Percentiles rank a stretch among this genome's conserved stretches.
phyloP scores from a whole-genome alignment of 2,888 invertebrate species.

The Globia sparganii region DNA sequence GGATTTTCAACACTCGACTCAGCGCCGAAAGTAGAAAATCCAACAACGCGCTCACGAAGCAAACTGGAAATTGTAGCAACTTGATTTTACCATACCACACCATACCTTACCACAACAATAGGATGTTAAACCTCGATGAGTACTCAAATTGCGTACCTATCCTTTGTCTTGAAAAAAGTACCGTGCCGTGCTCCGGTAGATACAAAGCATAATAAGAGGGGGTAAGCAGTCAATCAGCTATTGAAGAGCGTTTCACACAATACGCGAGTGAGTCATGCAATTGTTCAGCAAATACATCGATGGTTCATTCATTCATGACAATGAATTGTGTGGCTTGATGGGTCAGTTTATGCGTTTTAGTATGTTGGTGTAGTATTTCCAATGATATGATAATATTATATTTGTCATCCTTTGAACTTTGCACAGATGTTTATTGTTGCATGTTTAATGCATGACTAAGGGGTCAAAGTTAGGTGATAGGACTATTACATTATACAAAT shows the following conservation, averaged over 20 bases:
- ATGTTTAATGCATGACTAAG: conserved; percentile 4
- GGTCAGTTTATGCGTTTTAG: conserved; percentile 19
- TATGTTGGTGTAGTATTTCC: conserved; percentile 11
- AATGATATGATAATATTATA: conserved; percentile 16
- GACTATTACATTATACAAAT: background rate
- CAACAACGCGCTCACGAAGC: background rate
- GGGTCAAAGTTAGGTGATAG: conserved; percentile 15
- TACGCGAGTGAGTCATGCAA: conserved; percentile 50
- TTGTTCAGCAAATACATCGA: conserved; percentile 51
- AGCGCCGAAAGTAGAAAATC: background rate
- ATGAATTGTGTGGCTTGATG: conserved; percentile 24
- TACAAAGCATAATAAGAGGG: conserved; percentile 24
- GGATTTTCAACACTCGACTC: background rate
- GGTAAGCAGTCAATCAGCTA: conserved; percentile 35
- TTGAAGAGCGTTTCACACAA: conserved; percentile 41
- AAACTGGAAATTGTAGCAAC: background rate
- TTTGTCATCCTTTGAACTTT: conserved; percentile 43
- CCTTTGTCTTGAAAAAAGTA: conserved; percentile 45
- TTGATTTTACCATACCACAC: conserved; percentile 5
- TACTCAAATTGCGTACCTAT: conserved; percentile 11
- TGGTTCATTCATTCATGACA: conserved; percentile 46
- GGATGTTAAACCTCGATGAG: conserved; percentile 2
- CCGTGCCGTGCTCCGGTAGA: conserved; percentile 19
- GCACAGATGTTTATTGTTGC: conserved; percentile 33
- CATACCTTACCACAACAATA: background rate